A percentile compares a stretch with the other conserved stretches of the same genome.
Evolutionary conservation across 2,113 vertebrate species (phyloP).

Genomic region (Melierax canorus): DNA sequence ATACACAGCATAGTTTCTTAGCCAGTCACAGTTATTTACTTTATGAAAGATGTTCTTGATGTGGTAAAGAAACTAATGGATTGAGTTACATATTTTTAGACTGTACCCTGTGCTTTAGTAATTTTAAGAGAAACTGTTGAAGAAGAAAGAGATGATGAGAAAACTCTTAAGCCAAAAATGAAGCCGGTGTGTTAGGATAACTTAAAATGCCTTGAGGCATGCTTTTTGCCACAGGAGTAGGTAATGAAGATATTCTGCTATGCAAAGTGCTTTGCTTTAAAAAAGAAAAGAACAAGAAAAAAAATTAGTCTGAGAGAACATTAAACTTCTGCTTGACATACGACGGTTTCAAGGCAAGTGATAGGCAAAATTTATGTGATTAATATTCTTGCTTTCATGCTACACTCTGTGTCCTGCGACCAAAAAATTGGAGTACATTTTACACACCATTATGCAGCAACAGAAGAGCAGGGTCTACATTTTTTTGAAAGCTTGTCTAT

Average conservation of each 20-base stretch:
- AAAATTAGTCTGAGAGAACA: neutral
- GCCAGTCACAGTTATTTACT: neutral
- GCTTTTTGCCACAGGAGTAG: neutral
- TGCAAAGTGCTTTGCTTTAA: neutral
- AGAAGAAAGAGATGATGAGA: conserved; percentile 27
- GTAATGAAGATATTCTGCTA: neutral
- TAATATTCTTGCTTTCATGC: conserved; percentile 22
- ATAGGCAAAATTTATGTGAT: conserved; percentile 16
- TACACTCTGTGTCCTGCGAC: conserved; percentile 2
- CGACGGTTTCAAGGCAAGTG: conserved; percentile 18
- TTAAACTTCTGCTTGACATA: neutral
- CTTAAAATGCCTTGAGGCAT: neutral
- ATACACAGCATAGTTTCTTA: neutral
- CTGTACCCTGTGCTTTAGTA: neutral
- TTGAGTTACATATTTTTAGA: neutral
- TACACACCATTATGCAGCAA: conserved; percentile 29
- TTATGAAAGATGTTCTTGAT: conserved; percentile 18
- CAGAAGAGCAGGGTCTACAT: neutral
- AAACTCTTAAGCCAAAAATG: conserved; percentile 40
- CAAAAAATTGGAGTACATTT: conserved; percentile 45
- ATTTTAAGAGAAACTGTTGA: conserved; percentile 42
- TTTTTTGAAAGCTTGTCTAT: conserved; percentile 33
- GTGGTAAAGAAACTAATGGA: neutral
- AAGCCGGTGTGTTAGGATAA: neutral
- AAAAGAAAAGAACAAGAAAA: neutral